Evolutionary conservation across 2,888 invertebrate genomes (phyloP), one percentile per base, ranked within the genome.

Genomic region (Phorcus lineatus): DNA sequence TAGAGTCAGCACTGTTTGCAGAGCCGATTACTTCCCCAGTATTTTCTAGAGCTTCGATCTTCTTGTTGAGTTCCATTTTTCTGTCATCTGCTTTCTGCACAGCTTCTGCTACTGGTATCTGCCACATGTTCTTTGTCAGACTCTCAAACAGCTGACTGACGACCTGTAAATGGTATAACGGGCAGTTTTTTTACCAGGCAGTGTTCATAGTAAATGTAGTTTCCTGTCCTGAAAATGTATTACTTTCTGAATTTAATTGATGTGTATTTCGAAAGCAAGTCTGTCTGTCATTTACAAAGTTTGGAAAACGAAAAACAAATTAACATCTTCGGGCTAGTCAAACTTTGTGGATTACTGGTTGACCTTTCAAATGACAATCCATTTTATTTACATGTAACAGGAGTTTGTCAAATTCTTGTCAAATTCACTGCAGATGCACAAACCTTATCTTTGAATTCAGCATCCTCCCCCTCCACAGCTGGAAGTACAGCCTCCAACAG

Each of bases 71-170:
- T 6, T 88, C 86, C 6, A 82, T 75, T 76, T 91, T 89, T 80
- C 89, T 88, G 13, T 84, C 80, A 19, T 84, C 82, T 16, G 90
- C 90, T 6, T 88, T 82, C 24, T 86, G 84, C 31, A 87, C 78
- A 13, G 91, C 91, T 80, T 86, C 89, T 70, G 90, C 90, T 52
- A 86, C 87, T 0, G 94, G 94, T 28, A 94, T 91, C 13, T 90
- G 91, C 95, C 95, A 95, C 94, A 95, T 94, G 84, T 94, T 94
- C 74, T 93, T 92, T 2, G 94, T 93, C 53, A 95, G 89, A 86
- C 94, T 94, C 66, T 92, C 89, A 81, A 95, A 94, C 57, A 95
- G 90, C 83, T 94, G 94, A 62, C 93, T 92, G 0, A 95, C 93
- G n/a, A 95, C 94, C 91, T 93, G 86, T 11, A 84, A 82, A 77